Percentiles rank a stretch among this genome's conserved stretches.
These are phyloP conservation scores for Phainopepla nitens DNA, from an alignment of 2,113 vertebrate species.

Conservation along the genomic window DNA sequence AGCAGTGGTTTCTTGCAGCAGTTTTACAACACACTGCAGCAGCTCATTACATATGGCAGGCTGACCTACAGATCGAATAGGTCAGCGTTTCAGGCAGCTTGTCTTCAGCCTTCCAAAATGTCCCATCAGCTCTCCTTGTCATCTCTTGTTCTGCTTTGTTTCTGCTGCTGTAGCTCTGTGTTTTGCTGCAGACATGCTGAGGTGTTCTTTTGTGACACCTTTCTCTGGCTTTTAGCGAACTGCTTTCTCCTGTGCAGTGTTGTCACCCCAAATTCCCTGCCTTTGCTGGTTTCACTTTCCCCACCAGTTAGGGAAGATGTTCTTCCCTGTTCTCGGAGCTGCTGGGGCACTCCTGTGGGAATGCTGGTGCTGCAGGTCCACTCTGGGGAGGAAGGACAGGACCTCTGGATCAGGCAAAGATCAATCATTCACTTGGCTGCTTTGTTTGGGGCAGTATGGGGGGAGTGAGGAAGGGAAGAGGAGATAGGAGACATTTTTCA, in stretches of 20 bases:
- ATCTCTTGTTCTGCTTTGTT: background rate
- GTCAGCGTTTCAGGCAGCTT: constrained; percentile 23
- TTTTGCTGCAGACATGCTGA: background rate
- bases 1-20: constrained; percentile 41
- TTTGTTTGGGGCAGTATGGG: background rate
- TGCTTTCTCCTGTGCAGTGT: background rate
- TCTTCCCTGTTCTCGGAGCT: background rate
- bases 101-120: constrained; percentile 16
- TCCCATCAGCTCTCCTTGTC: constrained; percentile 1
- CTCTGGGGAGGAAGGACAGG: background rate
- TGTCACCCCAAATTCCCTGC: background rate
- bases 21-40: background rate
- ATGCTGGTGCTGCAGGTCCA: background rate
- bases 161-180: background rate
- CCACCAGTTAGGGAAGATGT: background rate
- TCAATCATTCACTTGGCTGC: background rate
- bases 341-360: background rate
- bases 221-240: background rate
- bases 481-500: background rate
- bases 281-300: background rate
- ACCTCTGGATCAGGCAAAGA: background rate
- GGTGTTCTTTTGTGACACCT: background rate
- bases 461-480: background rate
- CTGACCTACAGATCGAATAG: constrained; percentile 51
- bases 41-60: constrained; percentile 43